These are phyloP conservation scores for Rhinolophus ferrumequinum DNA, from an alignment of 2,113 vertebrate genomes.

Conservation along the genomic window DNA sequence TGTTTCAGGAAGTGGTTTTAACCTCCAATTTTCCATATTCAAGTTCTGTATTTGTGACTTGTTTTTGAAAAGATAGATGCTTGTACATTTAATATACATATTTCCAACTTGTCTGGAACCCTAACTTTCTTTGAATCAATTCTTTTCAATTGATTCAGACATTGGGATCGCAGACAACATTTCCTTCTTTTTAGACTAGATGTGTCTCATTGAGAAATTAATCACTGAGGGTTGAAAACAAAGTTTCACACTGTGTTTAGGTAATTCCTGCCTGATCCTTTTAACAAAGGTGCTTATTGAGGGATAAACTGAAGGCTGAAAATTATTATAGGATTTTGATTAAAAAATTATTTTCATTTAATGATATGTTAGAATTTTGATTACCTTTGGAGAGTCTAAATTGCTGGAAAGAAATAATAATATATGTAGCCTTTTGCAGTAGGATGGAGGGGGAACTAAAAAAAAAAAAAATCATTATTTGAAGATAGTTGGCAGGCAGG, in stretches of 20 bases:
- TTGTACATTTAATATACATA: neutral
- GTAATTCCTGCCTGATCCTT: neutral
- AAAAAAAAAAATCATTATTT: slow-evolving; percentile 4
- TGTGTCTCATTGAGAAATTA: neutral
- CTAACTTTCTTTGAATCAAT: neutral
- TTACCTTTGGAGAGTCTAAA: slow-evolving; percentile 5
- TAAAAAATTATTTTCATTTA: slow-evolving; percentile 7
- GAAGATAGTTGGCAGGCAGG: slow-evolving; percentile 25
- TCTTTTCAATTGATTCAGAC: neutral
- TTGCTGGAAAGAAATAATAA: neutral
- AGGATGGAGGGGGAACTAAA: neutral
- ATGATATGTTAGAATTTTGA: neutral
- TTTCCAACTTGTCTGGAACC: neutral
- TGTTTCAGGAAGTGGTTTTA: slow-evolving; percentile 77
- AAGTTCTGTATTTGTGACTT: slow-evolving; percentile 49
- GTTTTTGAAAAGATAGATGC: slow-evolving; percentile 52
- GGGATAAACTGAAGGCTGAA: neutral
- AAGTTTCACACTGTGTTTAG: neutral
- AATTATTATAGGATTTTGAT: slow-evolving; percentile 25
- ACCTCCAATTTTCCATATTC: slow-evolving; percentile 57
- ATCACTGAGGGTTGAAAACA: neutral
- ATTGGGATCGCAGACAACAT: neutral
- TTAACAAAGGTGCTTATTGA: neutral
- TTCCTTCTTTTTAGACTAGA: neutral
- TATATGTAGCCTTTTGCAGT: neutral